A percentile compares a stretch with the other conserved stretches of the same genome.
phyloP scores from a whole-genome alignment of 2,113 vertebrate species.

The Otis tarda region DNA sequence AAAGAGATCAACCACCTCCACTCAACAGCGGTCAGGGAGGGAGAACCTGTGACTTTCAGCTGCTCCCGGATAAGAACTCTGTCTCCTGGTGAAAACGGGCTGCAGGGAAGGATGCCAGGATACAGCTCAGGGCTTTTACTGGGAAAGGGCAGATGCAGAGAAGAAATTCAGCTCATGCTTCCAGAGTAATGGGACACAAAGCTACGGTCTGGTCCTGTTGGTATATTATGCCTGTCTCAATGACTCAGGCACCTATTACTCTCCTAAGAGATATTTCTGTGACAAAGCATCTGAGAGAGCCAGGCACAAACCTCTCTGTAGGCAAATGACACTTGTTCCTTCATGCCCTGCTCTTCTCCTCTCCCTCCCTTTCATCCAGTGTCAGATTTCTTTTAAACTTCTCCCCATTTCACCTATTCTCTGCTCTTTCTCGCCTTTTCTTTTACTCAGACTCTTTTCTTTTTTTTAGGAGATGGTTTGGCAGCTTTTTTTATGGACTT shows the following conservation, averaged over 20 bases:
- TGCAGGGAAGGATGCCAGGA: neutral
- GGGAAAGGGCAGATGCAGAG: no score
- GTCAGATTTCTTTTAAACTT: neutral
- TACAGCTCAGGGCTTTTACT: neutral
- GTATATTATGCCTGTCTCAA: neutral
- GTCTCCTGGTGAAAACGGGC: neutral
- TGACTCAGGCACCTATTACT: neutral
- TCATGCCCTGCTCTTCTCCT: neutral
- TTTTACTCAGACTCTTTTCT: neutral
- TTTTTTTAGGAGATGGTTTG: neutral
- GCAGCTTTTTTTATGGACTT: neutral
- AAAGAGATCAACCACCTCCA: neutral
- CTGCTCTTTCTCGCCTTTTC: neutral
- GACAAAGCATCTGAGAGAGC: neutral
- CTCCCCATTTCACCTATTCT: neutral
- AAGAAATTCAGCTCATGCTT: neutral
- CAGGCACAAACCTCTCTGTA: neutral
- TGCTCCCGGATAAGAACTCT: neutral
- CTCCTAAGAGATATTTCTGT: neutral
- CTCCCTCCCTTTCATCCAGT: neutral
- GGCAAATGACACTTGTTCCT: neutral
- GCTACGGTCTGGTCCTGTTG: neutral
- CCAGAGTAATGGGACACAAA: neutral
- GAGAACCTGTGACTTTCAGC: neutral
- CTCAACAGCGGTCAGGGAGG: neutral